phyloP scores from a whole-genome alignment of 2,113 vertebrate species.

The Phoenicopterus ruber region DNA sequence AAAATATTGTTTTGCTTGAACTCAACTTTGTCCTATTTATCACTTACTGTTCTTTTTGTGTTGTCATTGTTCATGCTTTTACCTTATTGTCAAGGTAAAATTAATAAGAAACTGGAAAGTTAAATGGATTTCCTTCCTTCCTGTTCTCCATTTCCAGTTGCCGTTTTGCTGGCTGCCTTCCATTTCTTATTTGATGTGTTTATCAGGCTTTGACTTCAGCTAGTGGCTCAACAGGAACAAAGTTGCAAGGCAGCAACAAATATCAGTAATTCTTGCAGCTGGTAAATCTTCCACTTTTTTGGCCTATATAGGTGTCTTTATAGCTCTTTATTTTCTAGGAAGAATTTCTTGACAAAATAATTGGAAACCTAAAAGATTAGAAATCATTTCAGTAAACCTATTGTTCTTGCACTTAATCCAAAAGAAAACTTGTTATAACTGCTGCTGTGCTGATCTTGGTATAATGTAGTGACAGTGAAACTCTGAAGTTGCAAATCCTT shows the following conservation, averaged over 20 bases:
- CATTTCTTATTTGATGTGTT: slow-evolving; percentile 35
- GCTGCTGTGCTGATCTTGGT: neutral
- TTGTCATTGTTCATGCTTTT: neutral
- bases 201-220: slow-evolving; percentile 40
- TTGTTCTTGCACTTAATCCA: neutral
- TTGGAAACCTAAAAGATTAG: neutral
- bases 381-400: neutral
- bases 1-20: neutral
- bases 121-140: neutral
- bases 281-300: slow-evolving; percentile 1
- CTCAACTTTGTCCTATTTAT: neutral
- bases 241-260: slow-evolving; percentile 38
- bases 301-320: neutral
- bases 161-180: neutral
- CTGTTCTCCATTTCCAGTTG: neutral
- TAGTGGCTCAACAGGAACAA: neutral
- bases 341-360: neutral
- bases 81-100: neutral
- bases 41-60: neutral
- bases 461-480: neutral
- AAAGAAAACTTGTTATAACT: neutral
- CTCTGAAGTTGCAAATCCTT: neutral
- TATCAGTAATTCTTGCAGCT: neutral
- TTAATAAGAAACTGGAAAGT: neutral
- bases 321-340: neutral